Evolutionary conservation across 2,888 invertebrate genomes (phyloP).

Genomic region (Stenotaenia linearis): DNA sequence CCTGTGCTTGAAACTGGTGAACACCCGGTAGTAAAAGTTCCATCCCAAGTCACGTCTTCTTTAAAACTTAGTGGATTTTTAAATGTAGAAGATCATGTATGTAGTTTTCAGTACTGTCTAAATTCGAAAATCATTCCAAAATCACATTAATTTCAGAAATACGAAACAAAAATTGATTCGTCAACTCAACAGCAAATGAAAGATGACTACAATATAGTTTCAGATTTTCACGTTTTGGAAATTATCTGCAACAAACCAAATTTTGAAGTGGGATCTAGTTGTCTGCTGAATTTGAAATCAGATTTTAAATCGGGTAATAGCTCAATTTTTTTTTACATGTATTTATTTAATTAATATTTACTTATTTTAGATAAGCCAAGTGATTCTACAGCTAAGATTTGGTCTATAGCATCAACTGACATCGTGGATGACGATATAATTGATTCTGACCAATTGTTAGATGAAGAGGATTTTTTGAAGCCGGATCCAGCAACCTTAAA

Average conservation of each 20-base stretch:
- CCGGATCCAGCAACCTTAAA: constrained; percentile 76
- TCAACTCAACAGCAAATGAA: background rate
- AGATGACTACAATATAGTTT: background rate
- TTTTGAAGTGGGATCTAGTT: constrained; percentile 56
- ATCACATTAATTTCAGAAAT: background rate
- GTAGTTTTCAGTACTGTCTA: background rate
- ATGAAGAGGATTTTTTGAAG: constrained; percentile 81
- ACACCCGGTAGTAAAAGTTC: background rate
- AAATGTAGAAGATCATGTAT: background rate
- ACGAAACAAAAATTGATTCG: background rate
- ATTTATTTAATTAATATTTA: background rate
- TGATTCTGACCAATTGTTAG: constrained; percentile 79
- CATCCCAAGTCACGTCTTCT: background rate
- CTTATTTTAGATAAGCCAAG: background rate
- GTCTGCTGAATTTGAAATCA: background rate
- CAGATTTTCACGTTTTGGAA: constrained; percentile 34
- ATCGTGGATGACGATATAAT: constrained; percentile 69
- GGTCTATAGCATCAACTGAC: constrained; percentile 70
- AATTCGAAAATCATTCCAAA: background rate
- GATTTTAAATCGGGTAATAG: background rate
- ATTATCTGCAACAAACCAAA: constrained; percentile 57
- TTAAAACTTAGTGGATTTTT: background rate
- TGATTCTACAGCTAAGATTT: constrained; percentile 52
- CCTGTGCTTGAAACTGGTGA: constrained; percentile 31
- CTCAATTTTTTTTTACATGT: too few relatives aligned